Percentiles rank a stretch among this genome's conserved stretches.
phyloP scores from a whole-genome alignment of 2,888 invertebrate genomes.

The Ephialtes manifestator region DNA sequence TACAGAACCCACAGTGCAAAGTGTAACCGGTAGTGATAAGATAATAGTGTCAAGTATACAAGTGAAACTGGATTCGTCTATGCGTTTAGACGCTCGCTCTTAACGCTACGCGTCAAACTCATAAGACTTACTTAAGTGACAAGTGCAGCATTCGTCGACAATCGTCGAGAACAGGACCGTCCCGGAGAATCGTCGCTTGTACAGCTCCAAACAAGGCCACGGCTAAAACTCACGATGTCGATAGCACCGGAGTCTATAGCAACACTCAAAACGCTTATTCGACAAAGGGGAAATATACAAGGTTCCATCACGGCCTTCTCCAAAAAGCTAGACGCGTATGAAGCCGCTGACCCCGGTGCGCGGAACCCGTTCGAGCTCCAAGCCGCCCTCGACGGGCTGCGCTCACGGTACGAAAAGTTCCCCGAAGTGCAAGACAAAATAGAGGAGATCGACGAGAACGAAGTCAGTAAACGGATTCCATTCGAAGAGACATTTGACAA shows the following conservation, averaged over 20 bases:
- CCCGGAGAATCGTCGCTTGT: conserved; percentile 1
- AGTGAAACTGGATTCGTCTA: neutral
- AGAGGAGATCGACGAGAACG: conserved; percentile 35
- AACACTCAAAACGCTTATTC: neutral
- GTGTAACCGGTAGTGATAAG: neutral
- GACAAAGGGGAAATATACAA: conserved; percentile 19
- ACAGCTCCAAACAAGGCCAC: neutral
- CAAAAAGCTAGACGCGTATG: conserved; percentile 7
- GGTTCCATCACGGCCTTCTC: conserved; percentile 2
- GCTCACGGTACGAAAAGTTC: conserved; percentile 19
- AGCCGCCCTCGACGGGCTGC: conserved; percentile 45
- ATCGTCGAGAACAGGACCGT: conserved; percentile 15
- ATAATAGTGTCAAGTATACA: neutral
- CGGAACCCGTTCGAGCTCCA: conserved; percentile 27
- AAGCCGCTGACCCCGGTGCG: neutral
- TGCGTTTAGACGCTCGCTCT: neutral
- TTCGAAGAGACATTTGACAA: conserved; percentile 10
- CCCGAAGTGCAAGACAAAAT: conserved; percentile 29
- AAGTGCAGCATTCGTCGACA: neutral
- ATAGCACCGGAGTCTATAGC: neutral
- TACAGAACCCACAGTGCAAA: too few relatives aligned
- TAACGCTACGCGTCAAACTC: neutral
- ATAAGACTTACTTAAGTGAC: too few relatives aligned
- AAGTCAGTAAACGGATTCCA: conserved; percentile 6
- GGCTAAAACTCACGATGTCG: neutral